These are phyloP conservation scores for Geotria australis DNA, from an alignment of 2,797 vertebrate genomes.

Conservation along the genomic window DNA sequence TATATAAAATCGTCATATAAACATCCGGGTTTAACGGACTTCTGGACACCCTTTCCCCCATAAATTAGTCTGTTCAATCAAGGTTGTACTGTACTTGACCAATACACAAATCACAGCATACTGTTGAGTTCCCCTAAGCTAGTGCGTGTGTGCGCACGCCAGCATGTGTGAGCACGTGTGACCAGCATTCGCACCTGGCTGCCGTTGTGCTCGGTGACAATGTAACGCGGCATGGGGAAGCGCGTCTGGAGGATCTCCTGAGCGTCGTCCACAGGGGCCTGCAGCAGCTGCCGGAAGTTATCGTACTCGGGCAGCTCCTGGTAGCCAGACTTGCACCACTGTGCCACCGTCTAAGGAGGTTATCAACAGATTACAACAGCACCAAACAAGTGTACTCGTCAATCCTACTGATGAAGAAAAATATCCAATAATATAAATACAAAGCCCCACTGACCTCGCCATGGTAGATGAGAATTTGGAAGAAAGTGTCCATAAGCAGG, in stretches of 20 bases:
- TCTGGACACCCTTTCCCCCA: too few relatives aligned
- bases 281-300: slow-evolving; percentile 82
- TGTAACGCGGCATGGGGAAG: slow-evolving; percentile 80
- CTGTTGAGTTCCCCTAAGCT: too few relatives aligned
- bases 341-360: slow-evolving; percentile 42
- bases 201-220: slow-evolving; percentile 68
- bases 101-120: too few relatives aligned
- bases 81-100: too few relatives aligned
- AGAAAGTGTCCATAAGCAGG: slow-evolving; percentile 90
- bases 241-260: slow-evolving; percentile 74
- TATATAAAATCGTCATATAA: too few relatives aligned
- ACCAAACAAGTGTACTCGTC: too few relatives aligned
- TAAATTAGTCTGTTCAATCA: too few relatives aligned
- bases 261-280: slow-evolving; percentile 69
- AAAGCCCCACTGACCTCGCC: slow-evolving; percentile 35
- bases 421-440: neutral
- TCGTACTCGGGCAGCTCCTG: slow-evolving; percentile 86
- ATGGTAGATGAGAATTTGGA: slow-evolving; percentile 86
- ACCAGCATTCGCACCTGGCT: slow-evolving; percentile 15
- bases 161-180: neutral
- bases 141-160: too few relatives aligned
- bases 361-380: too few relatives aligned
- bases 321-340: slow-evolving; percentile 84
- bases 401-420: too few relatives aligned
- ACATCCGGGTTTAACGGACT: too few relatives aligned